Base-by-base conservation (phyloP, 2,888 invertebrate species). In the Seira sanloemensis region DNA sequence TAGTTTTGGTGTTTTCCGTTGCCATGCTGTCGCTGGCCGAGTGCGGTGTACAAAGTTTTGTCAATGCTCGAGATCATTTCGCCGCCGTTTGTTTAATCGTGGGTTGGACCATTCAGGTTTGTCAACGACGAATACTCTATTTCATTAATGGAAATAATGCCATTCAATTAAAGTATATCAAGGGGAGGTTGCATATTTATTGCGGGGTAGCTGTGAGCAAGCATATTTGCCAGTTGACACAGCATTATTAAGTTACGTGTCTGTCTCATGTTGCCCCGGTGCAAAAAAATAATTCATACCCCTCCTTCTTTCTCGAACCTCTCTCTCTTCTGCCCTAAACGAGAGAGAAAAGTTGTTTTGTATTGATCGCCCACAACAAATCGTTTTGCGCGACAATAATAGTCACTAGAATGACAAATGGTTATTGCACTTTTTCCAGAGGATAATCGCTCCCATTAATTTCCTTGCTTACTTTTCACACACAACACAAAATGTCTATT, bases 51-150 rank as follows among this genome's bases (percentile, higher is more conserved):
- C 86, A 87, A 69, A 89, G 89, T 68, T 89, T 90, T 77, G 88
- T 89, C 2, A 85, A 88, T 37, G 87, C 89, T 12, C 78, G 90
- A 26, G 90, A 90, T 78, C 90, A 90, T 86, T 90, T 90, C 79
- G 90, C 90, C n/a, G 90, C 90, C 9, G 89, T 90, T 46, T 90
- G 90, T 74, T 86, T 90, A 19, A 89, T 90, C 25, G 89, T 90
- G 26, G 90, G 90, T 7, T 90, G 90, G 90, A 89, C 89, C 4
- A 89, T 89, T 37, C 89, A 90, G 86, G 90, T 88, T 62, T 19
- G 78, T 76, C 62, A 37, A 37, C 37, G 37, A 37, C 12, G 37
- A 7, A 12, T n/a, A n/a, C 16, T 54, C 37, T 25, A 9, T 18
- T 23, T 67, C n/a, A 27, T 1, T 68, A 37, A 50, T 71, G 26